Evolutionary conservation across 1,140 invertebrate genomes (phyloP).

Genomic region (Hyphantria cunea): DNA sequence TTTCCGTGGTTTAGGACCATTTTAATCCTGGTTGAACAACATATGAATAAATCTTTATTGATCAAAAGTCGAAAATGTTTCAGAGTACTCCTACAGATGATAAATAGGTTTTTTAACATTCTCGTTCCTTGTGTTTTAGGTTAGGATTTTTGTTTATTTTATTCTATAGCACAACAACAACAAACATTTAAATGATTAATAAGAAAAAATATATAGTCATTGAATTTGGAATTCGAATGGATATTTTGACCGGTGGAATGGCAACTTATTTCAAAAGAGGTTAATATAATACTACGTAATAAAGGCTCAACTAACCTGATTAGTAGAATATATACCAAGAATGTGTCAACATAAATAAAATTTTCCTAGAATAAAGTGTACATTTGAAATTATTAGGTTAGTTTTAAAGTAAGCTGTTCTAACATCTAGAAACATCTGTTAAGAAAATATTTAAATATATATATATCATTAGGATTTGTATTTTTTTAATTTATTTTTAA

Average conservation of each 20-base stretch:
- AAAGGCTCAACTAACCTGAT: constrained; percentile 30
- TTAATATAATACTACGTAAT: constrained; percentile 4
- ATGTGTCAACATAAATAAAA: constrained; percentile 30
- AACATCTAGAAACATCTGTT: constrained; percentile 5
- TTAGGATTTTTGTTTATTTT: not conserved
- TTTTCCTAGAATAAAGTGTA: constrained; percentile 24
- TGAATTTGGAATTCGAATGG: constrained; percentile 4
- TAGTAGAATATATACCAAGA: constrained; percentile 28
- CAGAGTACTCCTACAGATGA: too few relatives aligned
- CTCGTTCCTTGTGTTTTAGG: not conserved
- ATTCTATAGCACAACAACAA: not conserved
- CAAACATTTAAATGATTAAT: not conserved
- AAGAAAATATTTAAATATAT: constrained; percentile 13
- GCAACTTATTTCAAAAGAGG: constrained; percentile 17
- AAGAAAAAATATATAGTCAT: not conserved
- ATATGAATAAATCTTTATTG: not conserved
- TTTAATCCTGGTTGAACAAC: too few relatives aligned
- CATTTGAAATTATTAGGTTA: constrained; percentile 21
- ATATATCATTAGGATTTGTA: constrained; percentile 27
- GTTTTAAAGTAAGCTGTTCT: not conserved
- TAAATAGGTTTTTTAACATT: too few relatives aligned
- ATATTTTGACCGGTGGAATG: constrained; percentile 2
- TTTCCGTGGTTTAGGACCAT: too few relatives aligned
- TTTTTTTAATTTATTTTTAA: constrained; percentile 41
- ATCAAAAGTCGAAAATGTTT: too few relatives aligned